phyloP scores from a whole-genome alignment of 1,140 invertebrate species.

The Colletes latitarsis region DNA sequence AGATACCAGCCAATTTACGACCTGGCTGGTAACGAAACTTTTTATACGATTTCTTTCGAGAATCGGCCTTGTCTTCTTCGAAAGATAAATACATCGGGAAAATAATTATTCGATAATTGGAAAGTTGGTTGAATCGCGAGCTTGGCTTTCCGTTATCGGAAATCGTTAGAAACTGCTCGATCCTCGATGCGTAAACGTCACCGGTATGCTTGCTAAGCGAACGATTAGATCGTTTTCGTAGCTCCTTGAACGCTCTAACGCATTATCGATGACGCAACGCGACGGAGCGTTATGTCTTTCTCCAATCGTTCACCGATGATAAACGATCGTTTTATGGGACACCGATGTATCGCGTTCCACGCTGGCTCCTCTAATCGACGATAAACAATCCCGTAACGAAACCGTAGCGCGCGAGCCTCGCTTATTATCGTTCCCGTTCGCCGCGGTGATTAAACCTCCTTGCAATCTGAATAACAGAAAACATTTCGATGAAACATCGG shows the following conservation, averaged over 20 bases:
- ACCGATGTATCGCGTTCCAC: neutral
- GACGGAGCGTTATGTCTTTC: neutral
- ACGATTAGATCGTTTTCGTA: slow-evolving; percentile 6
- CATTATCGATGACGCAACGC: slow-evolving; percentile 30
- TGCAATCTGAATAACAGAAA: slow-evolving; percentile 65
- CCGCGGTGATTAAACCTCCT: slow-evolving; percentile 60
- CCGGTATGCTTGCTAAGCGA: too few species aligned
- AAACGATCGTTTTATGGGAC: neutral
- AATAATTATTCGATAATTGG: too few species aligned
- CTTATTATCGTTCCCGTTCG: slow-evolving; percentile 27
- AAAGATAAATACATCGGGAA: too few species aligned
- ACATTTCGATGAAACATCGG: slow-evolving; percentile 45
- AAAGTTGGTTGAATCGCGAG: too few species aligned
- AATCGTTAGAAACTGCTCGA: too few species aligned
- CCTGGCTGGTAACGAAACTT: too few species aligned
- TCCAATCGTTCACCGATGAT: neutral
- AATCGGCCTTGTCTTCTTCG: too few species aligned
- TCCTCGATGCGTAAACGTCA: too few species aligned
- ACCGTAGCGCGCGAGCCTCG: neutral
- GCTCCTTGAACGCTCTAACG: neutral
- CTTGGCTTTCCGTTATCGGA: too few species aligned
- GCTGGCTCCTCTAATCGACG: neutral
- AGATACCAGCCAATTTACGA: too few species aligned
- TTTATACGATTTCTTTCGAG: too few species aligned
- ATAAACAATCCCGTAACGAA: slow-evolving; percentile 5